Percentiles rank a stretch among this genome's conserved stretches.
Evolutionary conservation across 2,888 invertebrate genomes (phyloP).

Genomic region (Cephus nigrinus): DNA sequence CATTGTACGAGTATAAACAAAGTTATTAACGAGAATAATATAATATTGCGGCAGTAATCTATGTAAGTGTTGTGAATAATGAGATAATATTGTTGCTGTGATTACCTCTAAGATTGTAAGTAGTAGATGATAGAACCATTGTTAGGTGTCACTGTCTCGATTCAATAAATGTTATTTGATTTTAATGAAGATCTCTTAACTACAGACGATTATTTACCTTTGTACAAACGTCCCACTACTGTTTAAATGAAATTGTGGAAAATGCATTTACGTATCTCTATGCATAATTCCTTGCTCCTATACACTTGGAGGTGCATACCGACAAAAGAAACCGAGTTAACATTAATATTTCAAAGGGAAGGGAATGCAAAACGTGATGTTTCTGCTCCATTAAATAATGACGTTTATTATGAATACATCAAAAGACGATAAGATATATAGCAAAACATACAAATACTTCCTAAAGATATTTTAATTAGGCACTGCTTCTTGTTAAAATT

Average conservation of each 20-base stretch:
- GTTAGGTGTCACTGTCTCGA: conserved; percentile 66
- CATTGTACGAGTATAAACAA: conserved; percentile 60
- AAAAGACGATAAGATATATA: not conserved
- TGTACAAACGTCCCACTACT: not conserved
- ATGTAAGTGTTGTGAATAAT: conserved; percentile 68
- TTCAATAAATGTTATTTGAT: conserved; percentile 67
- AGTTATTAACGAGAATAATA: conserved; percentile 61
- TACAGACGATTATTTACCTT: not conserved
- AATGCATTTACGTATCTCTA: not conserved
- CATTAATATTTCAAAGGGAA: not conserved
- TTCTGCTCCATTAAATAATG: not conserved
- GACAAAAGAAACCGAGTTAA: not conserved
- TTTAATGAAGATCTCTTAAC: conserved; percentile 41
- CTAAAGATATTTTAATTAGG: not conserved
- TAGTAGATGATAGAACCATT: conserved; percentile 63
- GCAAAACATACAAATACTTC: not conserved
- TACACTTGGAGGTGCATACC: not conserved
- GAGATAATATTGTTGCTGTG: conserved; percentile 68
- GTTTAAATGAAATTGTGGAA: not conserved
- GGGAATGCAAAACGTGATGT: not conserved
- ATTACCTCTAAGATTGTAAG: conserved; percentile 66
- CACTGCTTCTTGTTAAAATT: not conserved
- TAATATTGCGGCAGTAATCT: conserved; percentile 65
- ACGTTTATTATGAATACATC: not conserved
- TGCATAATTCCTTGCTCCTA: not conserved